Base-by-base conservation (phyloP, 2,888 invertebrate species). In the Lochmaea capreae region DNA sequence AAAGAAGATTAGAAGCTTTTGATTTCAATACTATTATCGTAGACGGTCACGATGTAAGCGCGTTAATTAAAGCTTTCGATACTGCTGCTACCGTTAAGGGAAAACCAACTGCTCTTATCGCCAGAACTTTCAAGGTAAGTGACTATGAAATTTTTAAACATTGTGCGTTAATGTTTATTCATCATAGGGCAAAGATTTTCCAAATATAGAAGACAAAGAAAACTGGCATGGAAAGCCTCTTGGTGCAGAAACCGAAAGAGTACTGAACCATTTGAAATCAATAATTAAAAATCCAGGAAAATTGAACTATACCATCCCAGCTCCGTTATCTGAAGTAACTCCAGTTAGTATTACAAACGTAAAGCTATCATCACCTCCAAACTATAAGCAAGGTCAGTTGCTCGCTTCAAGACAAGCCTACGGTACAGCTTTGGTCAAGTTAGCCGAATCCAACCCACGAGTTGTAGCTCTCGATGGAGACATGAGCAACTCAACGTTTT, bases 181-280 rank as follows among this genome's bases (percentile, higher is more conserved):
- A 57, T 75, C 68, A 2, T 43, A 76, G 98, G 99, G 99, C 16
- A 94, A 90, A 85, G 93, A 92, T 82, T 96, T 96, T 88, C 92
- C 93, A 61, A 93, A 93, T 43, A 96, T 99, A 83, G 98, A 97
- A 87, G 95, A 99, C 86, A 81, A 91, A 79, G 95, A 97, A 72
- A 96, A 97, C 88, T 99, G 98, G 98, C 99, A 99, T 85, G 99
- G 99, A 61, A 99, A 99, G 87, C 93, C 99, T 0, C 88, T 99
- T 74, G 97, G 97, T 0, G 92, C 90, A 68, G 93, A 95, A 75
- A 92, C 94, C 1, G 92, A 92, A 0, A 91, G 89, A 79, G 91
- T 94, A 10, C 85, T 93, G 75, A 84, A 93, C 88, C 91, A 92
- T 84, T 87, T 95, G 63, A 89, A 90, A 76, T 87, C 90, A 0